Percentiles rank a stretch among this genome's conserved stretches.
These are phyloP conservation scores for Hirtodrosophila duncani DNA, from an alignment of 2,888 invertebrate genomes.

Conservation along the genomic window DNA sequence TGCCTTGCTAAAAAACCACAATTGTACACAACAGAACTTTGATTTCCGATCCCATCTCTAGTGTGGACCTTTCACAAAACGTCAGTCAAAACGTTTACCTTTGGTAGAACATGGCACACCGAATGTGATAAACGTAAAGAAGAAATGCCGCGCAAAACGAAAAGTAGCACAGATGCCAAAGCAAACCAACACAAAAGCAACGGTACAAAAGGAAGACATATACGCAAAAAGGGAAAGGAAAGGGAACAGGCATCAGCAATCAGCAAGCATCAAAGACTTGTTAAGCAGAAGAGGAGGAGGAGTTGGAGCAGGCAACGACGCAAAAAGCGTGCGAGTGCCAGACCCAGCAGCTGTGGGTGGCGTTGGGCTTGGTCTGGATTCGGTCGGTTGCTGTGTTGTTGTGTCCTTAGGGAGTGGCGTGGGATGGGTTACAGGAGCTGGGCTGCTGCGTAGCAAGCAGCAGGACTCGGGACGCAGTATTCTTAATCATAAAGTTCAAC, in stretches of 20 bases:
- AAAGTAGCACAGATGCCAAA: conserved; percentile 57
- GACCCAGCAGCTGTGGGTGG: conserved; percentile 9
- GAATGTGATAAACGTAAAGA: conserved; percentile 59
- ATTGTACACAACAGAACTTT: too few species aligned
- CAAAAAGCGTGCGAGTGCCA: conserved; percentile 65
- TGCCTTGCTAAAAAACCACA: too few species aligned
- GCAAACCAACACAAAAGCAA: conserved; percentile 28
- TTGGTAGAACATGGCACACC: conserved; percentile 30
- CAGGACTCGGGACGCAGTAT: conserved; percentile 30
- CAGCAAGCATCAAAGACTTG: too few species aligned
- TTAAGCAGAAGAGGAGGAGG: too few species aligned
- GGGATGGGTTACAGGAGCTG: conserved; percentile 25
- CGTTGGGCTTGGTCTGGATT: conserved; percentile 11
- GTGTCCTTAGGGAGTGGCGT: conserved; percentile 24
- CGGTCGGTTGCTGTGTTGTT: conserved; percentile 7
- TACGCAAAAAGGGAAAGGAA: conserved; percentile 36
- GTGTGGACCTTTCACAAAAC: too few species aligned
- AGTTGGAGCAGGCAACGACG: conserved; percentile 48
- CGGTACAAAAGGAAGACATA: conserved; percentile 26
- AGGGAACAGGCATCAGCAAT: conserved; percentile 33
- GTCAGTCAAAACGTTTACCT: conserved; percentile 2
- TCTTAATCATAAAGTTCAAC: conserved; percentile 18
- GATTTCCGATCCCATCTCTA: too few species aligned
- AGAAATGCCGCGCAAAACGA: conserved; percentile 65
- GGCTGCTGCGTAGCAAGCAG: conserved; percentile 36